phyloP scores from a whole-genome alignment of 2,113 vertebrate genomes.

The Cairina moschata region DNA sequence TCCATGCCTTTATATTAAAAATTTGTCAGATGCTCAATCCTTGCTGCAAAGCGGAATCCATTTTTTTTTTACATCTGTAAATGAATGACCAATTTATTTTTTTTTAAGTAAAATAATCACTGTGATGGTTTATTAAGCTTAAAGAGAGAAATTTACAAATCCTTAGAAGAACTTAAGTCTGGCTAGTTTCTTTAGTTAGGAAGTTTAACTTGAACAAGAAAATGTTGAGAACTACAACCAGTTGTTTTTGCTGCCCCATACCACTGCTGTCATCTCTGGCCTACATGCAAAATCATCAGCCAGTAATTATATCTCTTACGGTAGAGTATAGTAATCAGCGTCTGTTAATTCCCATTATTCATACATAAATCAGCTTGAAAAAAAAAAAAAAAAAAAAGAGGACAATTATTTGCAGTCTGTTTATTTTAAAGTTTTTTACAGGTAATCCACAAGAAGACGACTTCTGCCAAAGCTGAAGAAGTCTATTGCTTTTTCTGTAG shows the following conservation, averaged over 20 bases:
- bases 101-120: conserved; percentile 12
- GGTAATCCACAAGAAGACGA: conserved; percentile 72
- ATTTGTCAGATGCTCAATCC: background rate
- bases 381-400: background rate
- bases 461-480: conserved; percentile 48
- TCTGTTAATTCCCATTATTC: conserved; percentile 56
- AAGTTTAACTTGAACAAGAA: conserved; percentile 27
- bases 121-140: background rate
- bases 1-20: conserved; percentile 3
- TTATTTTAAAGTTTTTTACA: conserved; percentile 68
- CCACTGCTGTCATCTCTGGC: background rate
- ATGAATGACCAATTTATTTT: conserved; percentile 10
- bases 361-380: conserved; percentile 66
- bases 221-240: background rate
- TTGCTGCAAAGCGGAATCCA: background rate
- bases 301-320: conserved; percentile 63
- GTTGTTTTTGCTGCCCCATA: background rate
- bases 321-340: conserved; percentile 43
- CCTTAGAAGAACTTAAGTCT: background rate
- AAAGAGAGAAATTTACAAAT: conserved; percentile 2
- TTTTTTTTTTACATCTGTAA: background rate
- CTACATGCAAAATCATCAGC: conserved; percentile 40
- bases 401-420: conserved; percentile 71
- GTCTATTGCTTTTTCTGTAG: conserved; percentile 63
- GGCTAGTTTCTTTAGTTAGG: background rate